These are phyloP conservation scores for Meriones psammophilus DNA, from an alignment of 2,797 vertebrate species.

Conservation along the genomic window DNA sequence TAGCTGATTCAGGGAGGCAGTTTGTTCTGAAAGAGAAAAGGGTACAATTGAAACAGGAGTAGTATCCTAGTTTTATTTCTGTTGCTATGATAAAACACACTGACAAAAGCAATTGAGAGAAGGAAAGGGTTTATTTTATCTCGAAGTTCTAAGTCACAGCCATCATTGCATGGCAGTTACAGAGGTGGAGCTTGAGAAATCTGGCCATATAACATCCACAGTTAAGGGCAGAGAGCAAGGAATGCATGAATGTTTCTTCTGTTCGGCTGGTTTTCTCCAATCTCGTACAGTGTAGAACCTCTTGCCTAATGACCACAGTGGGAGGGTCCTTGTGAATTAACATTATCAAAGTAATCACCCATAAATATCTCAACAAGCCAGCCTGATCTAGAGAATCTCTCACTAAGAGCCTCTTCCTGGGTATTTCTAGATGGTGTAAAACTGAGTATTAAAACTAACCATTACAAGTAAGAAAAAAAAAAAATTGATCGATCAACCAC, in stretches of 20 bases:
- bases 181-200: not conserved
- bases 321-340: not conserved
- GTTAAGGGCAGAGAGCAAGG: not conserved
- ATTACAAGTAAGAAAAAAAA: not conserved
- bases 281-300: not conserved
- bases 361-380: not conserved
- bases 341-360: not conserved
- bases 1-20: not conserved
- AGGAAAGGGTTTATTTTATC: not conserved
- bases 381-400: not conserved
- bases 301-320: not conserved
- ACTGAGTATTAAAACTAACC: not conserved
- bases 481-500: not conserved
- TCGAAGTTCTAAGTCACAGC: not conserved
- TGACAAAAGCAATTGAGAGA: not conserved
- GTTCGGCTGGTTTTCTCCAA: not conserved
- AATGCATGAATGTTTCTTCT: not conserved
- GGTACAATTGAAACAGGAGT: not conserved
- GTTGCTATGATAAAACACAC: not conserved
- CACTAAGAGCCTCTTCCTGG: not conserved
- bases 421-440: not conserved
- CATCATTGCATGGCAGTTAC: not conserved
- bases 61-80: not conserved
- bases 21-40: conserved; percentile 1
- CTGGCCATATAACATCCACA: not conserved